Base-by-base conservation (phyloP, 1,140 invertebrate genomes). In the Aradophagus sp. region DNA sequence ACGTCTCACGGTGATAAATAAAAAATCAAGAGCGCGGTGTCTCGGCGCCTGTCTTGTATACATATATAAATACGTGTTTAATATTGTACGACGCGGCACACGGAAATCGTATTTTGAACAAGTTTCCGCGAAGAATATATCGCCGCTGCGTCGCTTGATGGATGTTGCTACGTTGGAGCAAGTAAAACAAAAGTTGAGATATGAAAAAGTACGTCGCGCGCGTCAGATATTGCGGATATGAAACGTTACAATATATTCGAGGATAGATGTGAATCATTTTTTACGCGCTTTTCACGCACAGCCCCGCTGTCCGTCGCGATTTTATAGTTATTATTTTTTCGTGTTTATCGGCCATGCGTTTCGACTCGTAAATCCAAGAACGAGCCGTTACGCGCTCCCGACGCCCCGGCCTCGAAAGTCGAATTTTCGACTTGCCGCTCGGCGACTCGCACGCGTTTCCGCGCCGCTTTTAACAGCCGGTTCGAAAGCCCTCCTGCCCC, bases 321-420 rank as follows among this genome's bases (percentile, higher is more conserved):
- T 82, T 81, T 83, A 80, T 77, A 80, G 80, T 82, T 81, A 83
- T 83, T 81, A 84, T 82, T 82, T 81, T 80, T 79, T 75, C 75
- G 67, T 78, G 77, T 80, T 77, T 78, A 76, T 80, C 77, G 71
- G 65, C 44, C 67, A 69, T 63, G 48, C 73, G 77, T 79, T 78
- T 76, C 70, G 63, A 78, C 68, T 80, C 78, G 76, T 76, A 80
- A 80, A 82, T 80, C 66, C 74, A 61, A 52, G 62, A 70, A 68
- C 65, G 75, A 52, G 32, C 5, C 66, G 62, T 75, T 68, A 65
- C 35, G 34, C 61, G 62, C 4, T 8, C 20, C 20, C 20, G 23
- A 12, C 31, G 20, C 20, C 20, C 20, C 20, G 23, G 15, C 31
- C 55, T 55, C 12, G 12, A 59, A 59, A 52, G 12, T 59, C 65